Conservation (phyloP, 2,113 vertebrate species). For the Cephalopholis sonnerati region DNA sequence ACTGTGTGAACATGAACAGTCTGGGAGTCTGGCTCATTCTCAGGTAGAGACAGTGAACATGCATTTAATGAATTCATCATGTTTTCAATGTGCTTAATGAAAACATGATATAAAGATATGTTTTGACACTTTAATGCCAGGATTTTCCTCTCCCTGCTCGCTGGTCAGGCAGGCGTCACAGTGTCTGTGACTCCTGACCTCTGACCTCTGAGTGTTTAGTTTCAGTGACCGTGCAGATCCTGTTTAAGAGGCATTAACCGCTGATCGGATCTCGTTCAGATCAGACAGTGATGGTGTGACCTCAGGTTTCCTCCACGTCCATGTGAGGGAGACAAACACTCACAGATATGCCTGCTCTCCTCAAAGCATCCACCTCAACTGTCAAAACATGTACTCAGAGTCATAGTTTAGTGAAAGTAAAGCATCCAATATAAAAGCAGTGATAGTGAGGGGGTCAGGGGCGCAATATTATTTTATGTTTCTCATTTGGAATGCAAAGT, state of each 20-base stretch:
- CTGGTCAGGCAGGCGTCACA: neutral
- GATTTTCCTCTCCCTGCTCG: neutral
- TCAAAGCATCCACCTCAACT: too few relatives aligned
- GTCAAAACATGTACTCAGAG: too few relatives aligned
- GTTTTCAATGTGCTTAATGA: too few relatives aligned
- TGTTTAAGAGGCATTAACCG: constrained; percentile 27
- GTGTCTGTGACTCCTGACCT: neutral
- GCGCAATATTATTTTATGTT: neutral
- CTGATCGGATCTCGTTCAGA: neutral
- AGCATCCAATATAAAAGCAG: neutral
- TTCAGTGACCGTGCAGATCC: constrained; percentile 1
- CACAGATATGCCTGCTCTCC: constrained; percentile 7
- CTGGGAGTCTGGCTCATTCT: neutral
- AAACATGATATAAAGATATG: neutral
- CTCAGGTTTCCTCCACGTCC: constrained; percentile 23
- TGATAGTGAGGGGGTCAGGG: too few relatives aligned
- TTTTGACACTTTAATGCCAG: neutral
- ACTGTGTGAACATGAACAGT: neutral
- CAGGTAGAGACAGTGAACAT: too few relatives aligned
- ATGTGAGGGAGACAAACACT: constrained; percentile 68
- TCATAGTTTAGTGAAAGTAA: neutral
- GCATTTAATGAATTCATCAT: too few relatives aligned
- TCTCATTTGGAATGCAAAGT: neutral
- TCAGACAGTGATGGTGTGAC: neutral
- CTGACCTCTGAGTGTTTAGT: constrained; percentile 3